A percentile compares a stretch with the other conserved stretches of the same genome.
Evolutionary conservation across 2,888 invertebrate genomes (phyloP).

Genomic region (Nomada fucata): DNA sequence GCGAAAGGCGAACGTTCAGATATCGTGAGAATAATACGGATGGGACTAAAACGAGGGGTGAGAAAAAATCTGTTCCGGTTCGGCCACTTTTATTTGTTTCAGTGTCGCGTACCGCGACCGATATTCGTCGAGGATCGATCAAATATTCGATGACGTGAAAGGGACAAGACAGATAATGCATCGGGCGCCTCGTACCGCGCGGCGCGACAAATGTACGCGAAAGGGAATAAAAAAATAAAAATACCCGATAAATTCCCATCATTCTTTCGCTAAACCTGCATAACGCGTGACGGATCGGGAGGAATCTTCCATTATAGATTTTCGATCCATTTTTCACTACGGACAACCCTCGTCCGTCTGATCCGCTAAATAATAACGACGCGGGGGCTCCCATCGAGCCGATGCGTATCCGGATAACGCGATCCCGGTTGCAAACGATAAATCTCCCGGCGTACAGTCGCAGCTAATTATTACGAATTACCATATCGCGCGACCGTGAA

Average conservation of each 20-base stretch:
- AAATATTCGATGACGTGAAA: constrained; percentile 24
- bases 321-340: constrained; percentile 25
- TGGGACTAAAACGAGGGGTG: not conserved
- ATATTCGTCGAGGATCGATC: constrained; percentile 27
- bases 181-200: not conserved
- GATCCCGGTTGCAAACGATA: constrained; percentile 25
- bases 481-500: not conserved
- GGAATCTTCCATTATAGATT: constrained; percentile 25
- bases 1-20: constrained; percentile 11
- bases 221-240: constrained; percentile 1
- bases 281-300: constrained; percentile 9
- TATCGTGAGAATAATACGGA: not conserved
- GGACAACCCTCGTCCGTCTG: not conserved
- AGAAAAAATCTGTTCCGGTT: not conserved
- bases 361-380: constrained; percentile 13
- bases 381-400: not conserved
- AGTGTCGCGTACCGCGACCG: not conserved
- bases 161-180: constrained; percentile 11
- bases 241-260: constrained; percentile 20
- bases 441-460: constrained; percentile 13
- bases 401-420: constrained; percentile 30
- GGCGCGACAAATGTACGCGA: constrained; percentile 2
- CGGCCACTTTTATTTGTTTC: constrained; percentile 7
- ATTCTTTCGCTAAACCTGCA: constrained; percentile 5
- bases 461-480: constrained; percentile 25